Evolutionary conservation across 2,797 vertebrate species (phyloP).

Genomic region (Acanthurus tractus): DNA sequence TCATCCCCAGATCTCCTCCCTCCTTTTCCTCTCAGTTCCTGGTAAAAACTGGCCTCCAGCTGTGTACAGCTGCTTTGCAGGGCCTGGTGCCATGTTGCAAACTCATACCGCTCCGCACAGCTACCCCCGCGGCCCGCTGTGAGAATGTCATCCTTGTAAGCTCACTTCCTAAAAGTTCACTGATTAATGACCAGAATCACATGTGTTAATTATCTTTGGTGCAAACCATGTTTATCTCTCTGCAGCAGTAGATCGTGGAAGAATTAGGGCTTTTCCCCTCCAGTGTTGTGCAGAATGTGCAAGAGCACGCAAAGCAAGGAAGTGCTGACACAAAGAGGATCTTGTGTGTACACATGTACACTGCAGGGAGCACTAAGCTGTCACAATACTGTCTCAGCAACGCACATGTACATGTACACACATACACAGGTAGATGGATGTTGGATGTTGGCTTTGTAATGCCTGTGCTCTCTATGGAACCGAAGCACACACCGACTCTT

Average conservation of each 20-base stretch:
- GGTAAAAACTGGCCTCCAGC: constrained; percentile 78
- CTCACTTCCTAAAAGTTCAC: constrained; percentile 77
- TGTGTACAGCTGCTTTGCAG: constrained; percentile 85
- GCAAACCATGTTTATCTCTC: constrained; percentile 45
- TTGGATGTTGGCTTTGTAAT: constrained; percentile 62
- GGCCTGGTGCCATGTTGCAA: constrained; percentile 79
- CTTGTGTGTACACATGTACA: constrained; percentile 49
- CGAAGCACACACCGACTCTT: constrained; percentile 67
- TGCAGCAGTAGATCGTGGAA: constrained; percentile 26
- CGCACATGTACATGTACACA: constrained; percentile 28
- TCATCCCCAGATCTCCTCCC: constrained; percentile 48
- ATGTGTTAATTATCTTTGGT: constrained; percentile 67
- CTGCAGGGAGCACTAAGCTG: constrained; percentile 68
- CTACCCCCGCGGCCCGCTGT: constrained; percentile 55
- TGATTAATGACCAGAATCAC: constrained; percentile 62
- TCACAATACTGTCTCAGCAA: constrained; percentile 57
- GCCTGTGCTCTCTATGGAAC: constrained; percentile 72
- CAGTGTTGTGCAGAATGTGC: constrained; percentile 28
- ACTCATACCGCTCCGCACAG: constrained; percentile 65
- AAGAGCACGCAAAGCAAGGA: constrained; percentile 30
- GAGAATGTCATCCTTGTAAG: constrained; percentile 64
- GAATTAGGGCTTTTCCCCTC: constrained; percentile 12
- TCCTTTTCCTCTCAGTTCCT: constrained; percentile 45
- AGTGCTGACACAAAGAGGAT: constrained; percentile 55
- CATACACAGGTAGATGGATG: constrained; percentile 60